Conservation (phyloP, 2,113 vertebrate species). For the Nicator chloris region DNA sequence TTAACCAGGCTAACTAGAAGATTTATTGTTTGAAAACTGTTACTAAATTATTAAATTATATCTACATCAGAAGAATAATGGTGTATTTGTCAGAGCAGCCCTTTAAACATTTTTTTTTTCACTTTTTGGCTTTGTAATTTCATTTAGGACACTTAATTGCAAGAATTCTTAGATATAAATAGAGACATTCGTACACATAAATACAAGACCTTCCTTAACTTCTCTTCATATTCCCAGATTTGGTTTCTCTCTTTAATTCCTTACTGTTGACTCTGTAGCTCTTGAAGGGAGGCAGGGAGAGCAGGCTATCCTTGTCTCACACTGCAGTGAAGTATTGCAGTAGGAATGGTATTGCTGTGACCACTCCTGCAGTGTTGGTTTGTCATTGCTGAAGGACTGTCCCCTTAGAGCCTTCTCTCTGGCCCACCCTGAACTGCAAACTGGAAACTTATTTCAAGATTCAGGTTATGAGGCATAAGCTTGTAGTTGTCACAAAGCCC, state of each 20-base stretch:
- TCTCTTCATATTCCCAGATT: not conserved
- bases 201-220: not conserved
- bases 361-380: not conserved
- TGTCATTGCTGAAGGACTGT: not conserved
- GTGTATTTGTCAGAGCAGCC: not conserved
- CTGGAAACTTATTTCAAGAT: not conserved
- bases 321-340: not conserved
- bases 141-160: not conserved
- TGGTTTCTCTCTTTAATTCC: not conserved
- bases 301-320: not conserved
- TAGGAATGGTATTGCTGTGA: not conserved
- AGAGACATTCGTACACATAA: not conserved
- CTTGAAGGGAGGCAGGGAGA: not conserved
- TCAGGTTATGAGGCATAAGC: not conserved
- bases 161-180: not conserved
- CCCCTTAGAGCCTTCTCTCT: not conserved
- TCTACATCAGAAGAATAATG: not conserved
- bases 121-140: not conserved
- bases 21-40: not conserved
- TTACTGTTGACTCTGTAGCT: not conserved
- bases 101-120: not conserved
- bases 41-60: not conserved
- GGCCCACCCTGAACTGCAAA: not conserved
- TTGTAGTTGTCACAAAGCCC: not conserved
- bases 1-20: not conserved